phyloP scores from a whole-genome alignment of 2,888 invertebrate species.

The Lymantria monacha region DNA sequence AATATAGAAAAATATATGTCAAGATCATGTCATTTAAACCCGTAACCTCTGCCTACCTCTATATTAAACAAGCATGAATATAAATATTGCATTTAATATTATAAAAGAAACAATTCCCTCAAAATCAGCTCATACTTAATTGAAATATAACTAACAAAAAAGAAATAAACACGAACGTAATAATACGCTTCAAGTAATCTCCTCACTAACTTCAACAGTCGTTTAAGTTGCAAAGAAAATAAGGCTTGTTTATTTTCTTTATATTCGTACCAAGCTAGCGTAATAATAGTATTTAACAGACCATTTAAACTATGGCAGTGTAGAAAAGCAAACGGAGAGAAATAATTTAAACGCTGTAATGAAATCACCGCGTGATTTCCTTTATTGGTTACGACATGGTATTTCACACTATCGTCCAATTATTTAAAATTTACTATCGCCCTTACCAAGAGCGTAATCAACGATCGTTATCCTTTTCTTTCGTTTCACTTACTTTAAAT shows the following conservation, averaged over 20 bases:
- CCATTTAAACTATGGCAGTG: constrained; percentile 20
- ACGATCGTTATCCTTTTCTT: constrained; percentile 20
- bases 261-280: constrained; percentile 8
- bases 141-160: not conserved
- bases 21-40: too few species aligned
- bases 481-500: constrained; percentile 13
- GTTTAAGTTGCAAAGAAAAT: constrained; percentile 10
- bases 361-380: constrained; percentile 29
- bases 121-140: not conserved
- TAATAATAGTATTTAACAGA: constrained; percentile 18
- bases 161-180: constrained; percentile 4
- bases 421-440: constrained; percentile 36
- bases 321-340: constrained; percentile 14
- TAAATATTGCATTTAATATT: too few species aligned
- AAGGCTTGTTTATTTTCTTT: constrained; percentile 8
- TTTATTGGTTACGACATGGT: constrained; percentile 22
- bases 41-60: too few species aligned
- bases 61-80: too few species aligned
- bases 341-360: constrained; percentile 20
- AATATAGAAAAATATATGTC: too few species aligned
- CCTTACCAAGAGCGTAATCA: constrained; percentile 12
- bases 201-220: constrained; percentile 3
- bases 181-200: constrained; percentile 10
- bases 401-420: constrained; percentile 36
- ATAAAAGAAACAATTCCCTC: too few species aligned